Evolutionary conservation across 2,888 invertebrate genomes (phyloP), one percentile per base, ranked within the genome.

Genomic region (Cantharis rufa): DNA sequence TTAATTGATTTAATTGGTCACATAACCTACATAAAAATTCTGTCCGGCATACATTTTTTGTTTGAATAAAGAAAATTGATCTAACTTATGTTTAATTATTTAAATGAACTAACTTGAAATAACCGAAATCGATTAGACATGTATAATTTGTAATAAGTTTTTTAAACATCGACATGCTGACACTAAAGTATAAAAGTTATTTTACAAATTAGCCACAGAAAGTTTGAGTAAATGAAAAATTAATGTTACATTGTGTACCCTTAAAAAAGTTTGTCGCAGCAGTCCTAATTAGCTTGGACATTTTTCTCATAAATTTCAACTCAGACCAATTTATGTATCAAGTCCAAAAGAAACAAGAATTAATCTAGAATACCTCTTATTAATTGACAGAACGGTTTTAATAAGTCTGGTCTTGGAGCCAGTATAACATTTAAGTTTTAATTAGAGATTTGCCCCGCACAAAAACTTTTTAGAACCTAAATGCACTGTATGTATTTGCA

Each of bases 271-370:
- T 69, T 71, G 77, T 82, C 84, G 82, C 82, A 81, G 83, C 84
- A 82, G 85, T 83, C 85, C 85, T 86, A 86, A 86, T 86, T 86
- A 86, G 85, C 84, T 84, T 80, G 82, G 84, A 85, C 85, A 83
- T 85, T 84, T 84, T 81, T 81, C 81, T 84, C 84, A 84, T 86
- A 86, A 86, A 86, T 86, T 85, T 82, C 77, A 84, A 81, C 82
- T 81, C 77, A 74, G 82, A 82, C 84, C 84, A 83, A 84, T 85
- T 85, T 85, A 85, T 84, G 84, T 83, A 81, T 83, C 80, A 81
- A 82, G 82, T 80, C 81, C 78, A 78, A 81, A 83, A 82, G 82
- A 81, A 84, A 84, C 83, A 84, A 84, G 84, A 84, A 84, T 82
- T 82, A 83, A 83, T 84, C 83, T 82, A 80, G 84, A 84, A 85